Base-by-base conservation (phyloP, 1,140 invertebrate genomes). In the Orchesella cincta region DNA sequence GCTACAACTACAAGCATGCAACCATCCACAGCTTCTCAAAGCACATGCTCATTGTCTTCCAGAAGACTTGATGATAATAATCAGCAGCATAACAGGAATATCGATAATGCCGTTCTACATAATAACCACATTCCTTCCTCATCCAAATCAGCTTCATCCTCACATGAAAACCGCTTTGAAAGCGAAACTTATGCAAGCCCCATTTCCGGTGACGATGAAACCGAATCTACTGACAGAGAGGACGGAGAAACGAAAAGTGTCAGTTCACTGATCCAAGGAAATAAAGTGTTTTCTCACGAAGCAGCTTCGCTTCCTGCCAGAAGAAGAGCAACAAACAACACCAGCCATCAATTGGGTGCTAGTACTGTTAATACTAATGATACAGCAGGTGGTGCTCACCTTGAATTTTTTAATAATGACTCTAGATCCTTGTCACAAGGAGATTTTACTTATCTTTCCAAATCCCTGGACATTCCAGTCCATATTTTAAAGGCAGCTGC, bases 261-360 rank as follows among this genome's bases (percentile, higher is more conserved):
- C 39, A 18, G 39, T 46, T 46, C 39, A 46, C 39, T 46, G 39
- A 46, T 46, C 39, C 39, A 46, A 46, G 62, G 14, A 29, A 29
- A 29, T 67, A n/a, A 35, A 36, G 23, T 33, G 3, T 33, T 52
- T 75, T 78, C 77, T 29, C 77, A 78, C 74, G 77, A 26, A 34
- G 71, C 73, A 20, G 51, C 26, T 74, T 31, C 77, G 36, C 20
- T 78, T 78, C 77, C 77, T 51, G 46, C 36, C 8, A 46, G 39
- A 46, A 20, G 8, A 20, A 46, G 8, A 46, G 20, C 8, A 46
- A 46, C 39, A 46, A 20, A 46, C 8, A 46, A 46, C 39, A 46
- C 20, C 20, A 20, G 20, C 8, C 8, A 46, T 20, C 8, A 46
- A 8, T 12, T 46, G 20, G 39, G 39, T 46, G 20, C 20, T 46